A percentile compares a stretch with the other conserved stretches of the same genome.
Conservation (phyloP, 92 coral and sea anemone species). For the Phenganax marumi region DNA sequence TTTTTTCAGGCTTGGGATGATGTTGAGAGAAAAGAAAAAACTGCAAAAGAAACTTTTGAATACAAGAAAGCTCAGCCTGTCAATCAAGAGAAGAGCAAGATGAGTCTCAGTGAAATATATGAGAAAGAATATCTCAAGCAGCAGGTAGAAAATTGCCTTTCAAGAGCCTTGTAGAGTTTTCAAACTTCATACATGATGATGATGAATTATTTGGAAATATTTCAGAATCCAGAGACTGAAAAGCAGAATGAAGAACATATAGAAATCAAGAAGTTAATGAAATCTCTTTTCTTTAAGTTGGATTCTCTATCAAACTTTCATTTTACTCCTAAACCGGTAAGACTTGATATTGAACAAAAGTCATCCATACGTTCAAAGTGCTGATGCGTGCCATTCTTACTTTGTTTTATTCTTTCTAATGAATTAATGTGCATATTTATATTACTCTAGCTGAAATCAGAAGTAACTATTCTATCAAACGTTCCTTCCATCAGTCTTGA, state of each 20-base stretch:
- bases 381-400: not conserved
- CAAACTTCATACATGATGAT: not conserved
- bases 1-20: slow-evolving; percentile 93
- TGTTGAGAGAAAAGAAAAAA: slow-evolving; percentile 92
- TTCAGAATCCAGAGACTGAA: slow-evolving; percentile 61
- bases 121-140: slow-evolving; percentile 95
- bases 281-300: slow-evolving; percentile 73
- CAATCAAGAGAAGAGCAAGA: slow-evolving; percentile 94
- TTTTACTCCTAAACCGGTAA: slow-evolving; percentile 97
- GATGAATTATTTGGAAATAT: not conserved
- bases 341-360: slow-evolving; percentile 33
- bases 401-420: not conserved
- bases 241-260: slow-evolving; percentile 75
- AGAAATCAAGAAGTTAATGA: slow-evolving; percentile 77
- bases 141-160: slow-evolving; percentile 50
- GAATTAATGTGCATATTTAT: not conserved
- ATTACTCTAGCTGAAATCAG: slow-evolving; percentile 73
- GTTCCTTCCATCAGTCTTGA: slow-evolving; percentile 81
- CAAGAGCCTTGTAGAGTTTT: too few species aligned
- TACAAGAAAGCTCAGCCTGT: slow-evolving; percentile 86
- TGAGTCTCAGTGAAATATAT: slow-evolving; percentile 91
- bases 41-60: slow-evolving; percentile 79
- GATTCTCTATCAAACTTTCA: slow-evolving; percentile 96
- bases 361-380: not conserved
- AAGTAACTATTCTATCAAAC: slow-evolving; percentile 78